A percentile compares a stretch with the other conserved stretches of the same genome.
Conservation (phyloP, 2,113 vertebrate species). For the Nymphicus hollandicus region DNA sequence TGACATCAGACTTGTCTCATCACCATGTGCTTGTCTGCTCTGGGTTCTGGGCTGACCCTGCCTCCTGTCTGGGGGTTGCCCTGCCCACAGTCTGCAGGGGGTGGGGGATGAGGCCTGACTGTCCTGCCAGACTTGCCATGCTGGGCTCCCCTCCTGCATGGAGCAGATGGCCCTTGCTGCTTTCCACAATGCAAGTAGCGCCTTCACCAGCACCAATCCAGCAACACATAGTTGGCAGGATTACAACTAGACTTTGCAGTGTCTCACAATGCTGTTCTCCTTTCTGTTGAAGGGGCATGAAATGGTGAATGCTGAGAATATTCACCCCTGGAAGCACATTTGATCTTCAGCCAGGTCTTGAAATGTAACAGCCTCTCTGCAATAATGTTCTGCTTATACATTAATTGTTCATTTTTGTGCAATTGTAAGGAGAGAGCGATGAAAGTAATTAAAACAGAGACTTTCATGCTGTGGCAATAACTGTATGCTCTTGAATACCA, state of each 20-base stretch:
- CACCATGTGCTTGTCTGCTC: neutral
- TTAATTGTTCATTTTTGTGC: conserved; percentile 15
- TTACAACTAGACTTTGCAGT: neutral
- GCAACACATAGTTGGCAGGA: neutral
- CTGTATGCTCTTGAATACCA: conserved; percentile 35
- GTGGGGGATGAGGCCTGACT: rapidly evolving
- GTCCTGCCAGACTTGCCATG: neutral
- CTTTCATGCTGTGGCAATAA: conserved; percentile 48
- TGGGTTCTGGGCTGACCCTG: neutral
- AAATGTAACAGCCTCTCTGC: conserved; percentile 21
- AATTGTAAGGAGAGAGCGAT: neutral
- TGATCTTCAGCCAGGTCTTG: conserved; percentile 53
- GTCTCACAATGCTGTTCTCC: neutral
- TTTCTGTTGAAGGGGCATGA: neutral
- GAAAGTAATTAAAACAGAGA: conserved; percentile 58
- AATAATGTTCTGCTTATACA: conserved; percentile 29
- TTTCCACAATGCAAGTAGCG: neutral
- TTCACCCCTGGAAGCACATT: neutral
- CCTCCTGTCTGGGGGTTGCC: neutral
- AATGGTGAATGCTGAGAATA: neutral
- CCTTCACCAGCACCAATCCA: neutral
- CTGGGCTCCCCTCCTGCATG: neutral
- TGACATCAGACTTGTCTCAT: neutral
- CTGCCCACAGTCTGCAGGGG: neutral
- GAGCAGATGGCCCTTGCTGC: neutral